phyloP scores from a whole-genome alignment of 30 jellyfish, hydroid and myxozoan genomes.

The Cassiopea xamachana region DNA sequence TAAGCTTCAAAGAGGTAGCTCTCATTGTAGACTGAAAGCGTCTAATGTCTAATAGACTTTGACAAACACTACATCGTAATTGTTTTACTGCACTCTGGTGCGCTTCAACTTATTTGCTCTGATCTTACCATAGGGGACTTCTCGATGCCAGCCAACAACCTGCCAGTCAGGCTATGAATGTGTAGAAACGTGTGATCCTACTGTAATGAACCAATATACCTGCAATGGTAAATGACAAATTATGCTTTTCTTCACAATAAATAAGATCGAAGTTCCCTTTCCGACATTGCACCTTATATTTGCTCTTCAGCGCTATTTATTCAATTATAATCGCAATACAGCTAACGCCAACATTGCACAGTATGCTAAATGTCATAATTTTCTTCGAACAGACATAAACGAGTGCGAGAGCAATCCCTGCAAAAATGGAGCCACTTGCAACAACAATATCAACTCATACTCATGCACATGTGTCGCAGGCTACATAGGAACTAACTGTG shows the following conservation, averaged over 20 bases:
- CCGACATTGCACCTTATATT: background rate
- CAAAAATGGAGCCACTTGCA: conserved; percentile 4
- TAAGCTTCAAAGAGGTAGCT: too few relatives aligned
- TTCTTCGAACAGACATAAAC: background rate
- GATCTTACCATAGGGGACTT: background rate
- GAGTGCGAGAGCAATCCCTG: conserved; percentile 15
- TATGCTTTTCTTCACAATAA: background rate
- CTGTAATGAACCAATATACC: background rate
- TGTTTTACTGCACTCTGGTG: too few relatives aligned
- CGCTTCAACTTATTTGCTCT: background rate
- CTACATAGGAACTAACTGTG: background rate
- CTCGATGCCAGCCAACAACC: background rate
- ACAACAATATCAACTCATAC: background rate
- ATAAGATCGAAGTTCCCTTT: background rate
- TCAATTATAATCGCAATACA: background rate
- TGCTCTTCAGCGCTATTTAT: background rate
- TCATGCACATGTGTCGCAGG: background rate
- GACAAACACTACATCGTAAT: too few relatives aligned
- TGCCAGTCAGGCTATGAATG: background rate
- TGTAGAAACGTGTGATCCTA: background rate
- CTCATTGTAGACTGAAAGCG: too few relatives aligned
- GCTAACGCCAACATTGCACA: background rate
- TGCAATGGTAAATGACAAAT: background rate
- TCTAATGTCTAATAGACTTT: too few relatives aligned
- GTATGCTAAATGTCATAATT: background rate